Base-by-base conservation (phyloP, 2,113 vertebrate species). In the Carettochelys insculpta region DNA sequence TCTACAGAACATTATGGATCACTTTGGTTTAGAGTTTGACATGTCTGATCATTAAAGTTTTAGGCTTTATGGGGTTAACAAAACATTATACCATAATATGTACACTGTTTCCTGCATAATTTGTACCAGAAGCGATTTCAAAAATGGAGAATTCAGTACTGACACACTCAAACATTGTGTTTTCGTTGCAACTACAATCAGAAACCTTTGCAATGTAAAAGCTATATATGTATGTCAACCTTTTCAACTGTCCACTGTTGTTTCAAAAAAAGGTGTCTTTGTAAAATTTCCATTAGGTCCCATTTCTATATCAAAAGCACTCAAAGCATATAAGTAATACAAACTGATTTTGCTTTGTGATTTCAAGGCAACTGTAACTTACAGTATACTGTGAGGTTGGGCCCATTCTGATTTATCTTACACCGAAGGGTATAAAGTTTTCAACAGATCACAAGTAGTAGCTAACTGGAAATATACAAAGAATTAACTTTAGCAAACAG, bases 291-390 rank as follows among this genome's bases (percentile, higher is more conserved):
- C 83, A 94, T 88, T 92, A 93, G 48, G 41, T 93, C 52, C 87
- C 84, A 87, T 31, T 77, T 94, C 50, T 90, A 94, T 90, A 94
- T 50, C 51, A 94, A 93, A 89, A 91, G 84, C 90, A 94, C 80
- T 83, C 47, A 94, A 90, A 95, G 92, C 41, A 91, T 8, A 88
- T 54, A 95, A 95, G 84, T 76, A 86, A 82, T 56, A 88, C 5
- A 93, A 86, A 95, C 31, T 77, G 71, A 53, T 92, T 89, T 77
- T 92, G 17, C 56, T 83, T 91, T 88, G 78, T 4, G 79, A 54
- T 97, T 96, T 94, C 92, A 94, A 97, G 97, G 96, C 92, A 95
- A 94, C 94, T 90, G 88, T 77, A 94, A 86, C 90, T 90, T 78
- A 92, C 2, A 94, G 51, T 93, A 91, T 71, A 82, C 12, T 14